Evolutionary conservation across 2,888 invertebrate genomes (phyloP).

Genomic region (Ochlodes sylvanus): DNA sequence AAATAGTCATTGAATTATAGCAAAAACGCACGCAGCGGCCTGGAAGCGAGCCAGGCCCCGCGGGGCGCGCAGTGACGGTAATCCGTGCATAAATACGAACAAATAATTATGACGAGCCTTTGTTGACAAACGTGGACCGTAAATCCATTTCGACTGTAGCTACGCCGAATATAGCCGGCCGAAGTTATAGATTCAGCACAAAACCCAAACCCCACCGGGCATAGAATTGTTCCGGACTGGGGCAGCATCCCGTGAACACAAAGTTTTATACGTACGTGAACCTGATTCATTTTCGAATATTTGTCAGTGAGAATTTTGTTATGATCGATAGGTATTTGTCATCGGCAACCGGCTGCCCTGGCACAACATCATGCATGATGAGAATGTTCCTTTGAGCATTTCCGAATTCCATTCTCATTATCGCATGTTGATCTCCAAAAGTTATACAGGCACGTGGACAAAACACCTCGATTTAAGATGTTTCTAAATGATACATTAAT

Average conservation of each 20-base stretch:
- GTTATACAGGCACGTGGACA: not conserved
- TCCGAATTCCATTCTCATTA: slow-evolving; percentile 15
- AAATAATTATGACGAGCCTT: slow-evolving; percentile 45
- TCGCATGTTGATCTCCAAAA: not conserved
- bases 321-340: not conserved
- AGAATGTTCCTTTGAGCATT: slow-evolving; percentile 10
- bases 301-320: not conserved
- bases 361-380: slow-evolving; percentile 7
- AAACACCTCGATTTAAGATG: no score
- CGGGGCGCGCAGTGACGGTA: slow-evolving; percentile 49
- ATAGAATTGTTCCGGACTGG: not conserved
- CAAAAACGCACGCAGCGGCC: slow-evolving; percentile 59
- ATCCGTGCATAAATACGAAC: slow-evolving; percentile 45
- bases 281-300: slow-evolving; percentile 1
- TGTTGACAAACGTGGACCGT: slow-evolving; percentile 30
- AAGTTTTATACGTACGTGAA: not conserved
- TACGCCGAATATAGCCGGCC: slow-evolving; percentile 1
- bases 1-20: slow-evolving; percentile 70
- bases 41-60: slow-evolving; percentile 66
- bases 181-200: not conserved
- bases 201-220: not conserved
- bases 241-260: not conserved
- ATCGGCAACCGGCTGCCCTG: slow-evolving; percentile 4
- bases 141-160: slow-evolving; percentile 25
- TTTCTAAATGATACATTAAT: no score